Evolutionary conservation across 2,888 invertebrate species (phyloP), one percentile per base, ranked within the genome.

Genomic region (Halictus quadricinctus): DNA sequence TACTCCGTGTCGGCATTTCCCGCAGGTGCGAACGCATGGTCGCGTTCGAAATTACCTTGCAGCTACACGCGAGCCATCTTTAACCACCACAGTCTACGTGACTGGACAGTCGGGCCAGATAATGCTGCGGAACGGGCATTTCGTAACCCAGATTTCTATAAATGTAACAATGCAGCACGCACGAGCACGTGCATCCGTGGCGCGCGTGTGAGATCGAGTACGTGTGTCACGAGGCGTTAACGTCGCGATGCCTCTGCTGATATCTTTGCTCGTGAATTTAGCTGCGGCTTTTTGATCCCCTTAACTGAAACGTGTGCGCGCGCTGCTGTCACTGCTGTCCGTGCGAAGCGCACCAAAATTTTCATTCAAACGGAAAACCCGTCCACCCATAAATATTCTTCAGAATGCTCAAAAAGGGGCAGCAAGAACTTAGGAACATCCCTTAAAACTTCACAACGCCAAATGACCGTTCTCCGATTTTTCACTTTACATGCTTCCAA

Each of bases 121-220:
- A 90, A 90, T 90, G 79, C 76, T 80, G 43, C 72, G 79, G 78
- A 88, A 90, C 83, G 84, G 87, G 87, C 84, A 76, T 74, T 75
- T 58, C 88, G 84, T 90, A 89, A 88, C 88, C 88, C 87, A 89
- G 86, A 88, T 89, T 76, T 69, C 74, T 87, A 84, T 75, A 80
- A 72, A 70, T 78, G 74, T 70, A 82, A 77, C 86, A 73, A 36
- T 48, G 75, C 64, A 29, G 15, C 7, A 70, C 58, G 58, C 66
- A 46, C 79, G 81, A 50, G 81, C 58, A 43, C 50, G 10, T 15
- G 36, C n/a, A 46, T 25, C 60, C 73, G 77, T 60, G n/a, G 76
- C 75, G 73, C 29, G 79, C 64, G 60, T 58, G 43, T 76, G 79
- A 77, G 72, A 21, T 21, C 54, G 72, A 15, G 54, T 74, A 86